These are phyloP conservation scores for Cistogaster globosa DNA, from an alignment of 2,888 invertebrate species.

Conservation along the genomic window DNA sequence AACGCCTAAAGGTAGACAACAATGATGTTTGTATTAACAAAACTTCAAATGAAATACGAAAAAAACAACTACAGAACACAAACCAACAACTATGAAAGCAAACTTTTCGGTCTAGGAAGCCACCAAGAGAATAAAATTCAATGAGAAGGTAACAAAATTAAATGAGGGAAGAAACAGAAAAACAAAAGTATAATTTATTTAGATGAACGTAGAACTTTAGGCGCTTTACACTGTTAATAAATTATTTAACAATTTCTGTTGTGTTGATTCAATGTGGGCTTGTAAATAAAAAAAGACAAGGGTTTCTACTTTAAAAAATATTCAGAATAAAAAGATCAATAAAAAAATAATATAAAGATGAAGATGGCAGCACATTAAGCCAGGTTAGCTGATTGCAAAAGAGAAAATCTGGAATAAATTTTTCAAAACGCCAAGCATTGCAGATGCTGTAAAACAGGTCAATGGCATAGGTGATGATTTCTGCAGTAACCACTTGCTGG, in stretches of 20 bases:
- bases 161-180: constrained; percentile 40
- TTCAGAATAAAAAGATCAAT: too few species aligned
- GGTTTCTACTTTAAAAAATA: too few species aligned
- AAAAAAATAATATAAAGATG: too few species aligned
- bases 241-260: not conserved
- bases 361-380: too few species aligned
- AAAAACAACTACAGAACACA: constrained; percentile 14
- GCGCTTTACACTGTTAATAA: not conserved
- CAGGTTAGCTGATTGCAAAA: too few species aligned
- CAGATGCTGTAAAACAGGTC: too few species aligned
- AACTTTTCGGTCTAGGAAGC: constrained; percentile 36
- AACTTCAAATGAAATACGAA: constrained; percentile 30
- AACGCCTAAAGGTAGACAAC: constrained; percentile 73
- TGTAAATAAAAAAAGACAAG: too few species aligned
- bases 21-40: constrained; percentile 71
- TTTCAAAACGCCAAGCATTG: too few species aligned
- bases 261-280: too few species aligned
- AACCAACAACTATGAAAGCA: not conserved
- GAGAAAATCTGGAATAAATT: too few species aligned
- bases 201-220: not conserved
- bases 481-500: too few species aligned
- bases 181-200: not conserved
- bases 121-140: constrained; percentile 9
- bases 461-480: too few species aligned
- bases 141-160: constrained; percentile 44